phyloP scores from a whole-genome alignment of 1,140 invertebrate species.

The Eumaeus atala region DNA sequence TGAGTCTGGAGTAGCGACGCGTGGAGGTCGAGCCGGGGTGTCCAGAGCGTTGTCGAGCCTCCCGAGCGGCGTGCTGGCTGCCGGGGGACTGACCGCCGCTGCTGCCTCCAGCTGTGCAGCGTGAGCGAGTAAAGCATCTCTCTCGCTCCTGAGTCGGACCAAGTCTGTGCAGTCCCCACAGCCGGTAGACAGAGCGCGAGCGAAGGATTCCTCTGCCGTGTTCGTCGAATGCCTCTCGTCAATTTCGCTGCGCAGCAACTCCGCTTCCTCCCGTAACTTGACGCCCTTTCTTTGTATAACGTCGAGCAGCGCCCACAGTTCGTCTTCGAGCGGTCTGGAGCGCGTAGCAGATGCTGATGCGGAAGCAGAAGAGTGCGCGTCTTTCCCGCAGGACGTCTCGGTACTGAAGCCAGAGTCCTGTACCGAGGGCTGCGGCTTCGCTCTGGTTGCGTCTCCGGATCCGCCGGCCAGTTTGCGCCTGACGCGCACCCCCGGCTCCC shows the following conservation, averaged over 20 bases:
- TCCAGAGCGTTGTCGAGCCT: constrained; percentile 57
- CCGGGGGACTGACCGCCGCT: constrained; percentile 46
- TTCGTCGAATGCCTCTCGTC: constrained; percentile 64
- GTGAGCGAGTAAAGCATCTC: constrained; percentile 81
- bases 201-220: constrained; percentile 70
- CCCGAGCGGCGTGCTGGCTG: constrained; percentile 27
- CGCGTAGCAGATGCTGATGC: constrained; percentile 52
- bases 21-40: constrained; percentile 70
- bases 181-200: constrained; percentile 57
- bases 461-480: constrained; percentile 79
- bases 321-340: constrained; percentile 78
- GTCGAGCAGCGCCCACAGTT: constrained; percentile 88
- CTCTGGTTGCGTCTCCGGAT: constrained; percentile 75
- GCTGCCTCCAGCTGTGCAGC: constrained; percentile 83
- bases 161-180: constrained; percentile 66
- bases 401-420: constrained; percentile 91
- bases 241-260: constrained; percentile 64
- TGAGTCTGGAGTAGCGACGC: constrained; percentile 76
- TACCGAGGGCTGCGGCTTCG: constrained; percentile 81
- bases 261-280: constrained; percentile 81
- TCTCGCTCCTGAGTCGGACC: constrained; percentile 77
- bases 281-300: constrained; percentile 88
- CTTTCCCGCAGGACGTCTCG: constrained; percentile 85
- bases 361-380: constrained; percentile 77
- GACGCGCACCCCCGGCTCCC: constrained; percentile 86